Conservation (phyloP, 2,113 vertebrate species). For the Urocitellus parryii region DNA sequence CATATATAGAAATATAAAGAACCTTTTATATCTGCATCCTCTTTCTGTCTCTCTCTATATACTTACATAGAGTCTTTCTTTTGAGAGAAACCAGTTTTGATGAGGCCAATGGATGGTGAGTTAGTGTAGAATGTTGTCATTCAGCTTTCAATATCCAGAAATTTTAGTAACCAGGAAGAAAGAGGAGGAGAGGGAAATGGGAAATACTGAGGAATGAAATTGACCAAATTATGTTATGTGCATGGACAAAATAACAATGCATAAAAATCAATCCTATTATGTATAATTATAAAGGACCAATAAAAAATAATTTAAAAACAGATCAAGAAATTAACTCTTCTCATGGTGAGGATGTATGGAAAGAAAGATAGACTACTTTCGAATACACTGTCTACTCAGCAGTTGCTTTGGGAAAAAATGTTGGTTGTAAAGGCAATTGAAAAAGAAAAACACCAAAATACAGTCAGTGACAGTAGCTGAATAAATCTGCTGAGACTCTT, state of each 20-base stretch:
- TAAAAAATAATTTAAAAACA: too few species aligned
- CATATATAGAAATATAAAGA: background rate
- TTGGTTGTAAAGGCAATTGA: background rate
- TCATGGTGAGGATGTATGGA: background rate
- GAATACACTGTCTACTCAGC: background rate
- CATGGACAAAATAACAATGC: too few species aligned
- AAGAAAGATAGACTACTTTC: background rate
- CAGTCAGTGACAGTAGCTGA: background rate
- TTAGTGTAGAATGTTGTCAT: background rate
- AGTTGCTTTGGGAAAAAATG: slow-evolving; percentile 5
- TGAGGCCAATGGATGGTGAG: too few species aligned
- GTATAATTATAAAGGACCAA: too few species aligned
- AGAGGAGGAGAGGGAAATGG: background rate
- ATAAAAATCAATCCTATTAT: too few species aligned
- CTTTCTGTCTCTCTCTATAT: background rate
- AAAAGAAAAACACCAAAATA: background rate
- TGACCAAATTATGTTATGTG: too few species aligned
- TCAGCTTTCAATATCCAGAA: background rate
- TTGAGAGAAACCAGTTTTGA: background rate
- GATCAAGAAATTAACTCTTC: background rate
- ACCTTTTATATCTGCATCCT: background rate
- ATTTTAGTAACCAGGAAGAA: background rate
- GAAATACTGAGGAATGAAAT: too few species aligned
- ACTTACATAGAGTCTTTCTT: background rate
- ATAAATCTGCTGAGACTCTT: slow-evolving; percentile 15